Conservation (phyloP, 92 coral and sea anemone genomes). For the Desmophyllum pertusum region DNA sequence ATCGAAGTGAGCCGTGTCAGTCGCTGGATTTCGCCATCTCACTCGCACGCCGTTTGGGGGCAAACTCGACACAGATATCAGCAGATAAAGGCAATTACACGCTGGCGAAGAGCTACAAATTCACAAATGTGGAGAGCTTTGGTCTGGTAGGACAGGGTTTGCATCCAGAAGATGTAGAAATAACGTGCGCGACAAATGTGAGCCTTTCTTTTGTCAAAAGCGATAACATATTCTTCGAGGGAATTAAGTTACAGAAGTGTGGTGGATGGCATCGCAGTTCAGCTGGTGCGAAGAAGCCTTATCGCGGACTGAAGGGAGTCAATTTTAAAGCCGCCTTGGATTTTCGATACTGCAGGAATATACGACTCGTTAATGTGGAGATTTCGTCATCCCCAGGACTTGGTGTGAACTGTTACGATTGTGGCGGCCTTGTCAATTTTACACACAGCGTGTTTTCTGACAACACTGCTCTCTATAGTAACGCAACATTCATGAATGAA, state of each 20-base stretch:
- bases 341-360: slow-evolving; percentile 65
- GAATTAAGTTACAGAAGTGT: slow-evolving; percentile 34
- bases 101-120: slow-evolving; percentile 41
- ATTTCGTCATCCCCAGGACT: slow-evolving; percentile 73
- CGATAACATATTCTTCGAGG: slow-evolving; percentile 38
- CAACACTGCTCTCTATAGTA: slow-evolving; percentile 43
- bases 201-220: slow-evolving; percentile 55
- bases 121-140: slow-evolving; percentile 49
- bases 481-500: background rate
- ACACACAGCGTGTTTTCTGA: slow-evolving; percentile 47
- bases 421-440: slow-evolving; percentile 66
- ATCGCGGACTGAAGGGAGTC: slow-evolving; percentile 6
- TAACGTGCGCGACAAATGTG: slow-evolving; percentile 41
- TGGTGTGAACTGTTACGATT: slow-evolving; percentile 73
- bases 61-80: slow-evolving; percentile 59
- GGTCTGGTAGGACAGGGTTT: slow-evolving; percentile 53
- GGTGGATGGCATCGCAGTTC: slow-evolving; percentile 51
- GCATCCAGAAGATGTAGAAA: slow-evolving; percentile 40
- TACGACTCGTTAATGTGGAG: slow-evolving; percentile 42
- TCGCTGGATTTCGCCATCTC: slow-evolving; percentile 54
- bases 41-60: background rate
- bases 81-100: slow-evolving; percentile 55
- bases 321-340: slow-evolving; percentile 62
- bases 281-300: slow-evolving; percentile 32
- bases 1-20: slow-evolving; percentile 32